Evolutionary conservation across 2,113 vertebrate species (phyloP).

Genomic region (Terrapene triunguis): DNA sequence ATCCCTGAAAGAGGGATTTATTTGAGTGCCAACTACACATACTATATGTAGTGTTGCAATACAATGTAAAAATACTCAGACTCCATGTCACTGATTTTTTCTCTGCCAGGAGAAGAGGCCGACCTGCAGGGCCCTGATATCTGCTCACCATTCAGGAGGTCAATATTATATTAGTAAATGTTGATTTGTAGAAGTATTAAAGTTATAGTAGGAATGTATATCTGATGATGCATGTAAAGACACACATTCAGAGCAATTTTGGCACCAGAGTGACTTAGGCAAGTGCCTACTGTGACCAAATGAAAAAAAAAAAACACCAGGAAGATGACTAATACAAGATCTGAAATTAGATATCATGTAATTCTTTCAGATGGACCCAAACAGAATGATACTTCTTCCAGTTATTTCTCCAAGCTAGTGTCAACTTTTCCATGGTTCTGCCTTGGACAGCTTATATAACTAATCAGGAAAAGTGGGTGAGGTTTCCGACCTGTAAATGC

Average conservation of each 20-base stretch:
- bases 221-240: background rate
- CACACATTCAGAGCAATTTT: background rate
- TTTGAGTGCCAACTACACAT: background rate
- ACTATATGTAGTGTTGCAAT: background rate
- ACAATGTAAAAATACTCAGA: background rate
- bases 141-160: background rate
- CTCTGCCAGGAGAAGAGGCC: background rate
- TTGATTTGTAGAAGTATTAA: background rate
- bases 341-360: background rate
- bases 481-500: background rate
- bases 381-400: background rate
- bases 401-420: background rate
- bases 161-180: background rate
- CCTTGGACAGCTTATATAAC: background rate
- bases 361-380: background rate
- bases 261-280: background rate
- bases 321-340: background rate
- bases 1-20: background rate
- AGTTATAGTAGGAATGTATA: background rate
- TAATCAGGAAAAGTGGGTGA: background rate
- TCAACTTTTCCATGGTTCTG: background rate
- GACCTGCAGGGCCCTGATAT: background rate
- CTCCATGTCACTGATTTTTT: background rate
- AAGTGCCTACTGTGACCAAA: background rate
- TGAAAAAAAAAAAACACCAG: background rate